A percentile compares a stretch with the other conserved stretches of the same genome.
Evolutionary conservation across 2,888 invertebrate species (phyloP).

Genomic region (Furcula furcula): DNA sequence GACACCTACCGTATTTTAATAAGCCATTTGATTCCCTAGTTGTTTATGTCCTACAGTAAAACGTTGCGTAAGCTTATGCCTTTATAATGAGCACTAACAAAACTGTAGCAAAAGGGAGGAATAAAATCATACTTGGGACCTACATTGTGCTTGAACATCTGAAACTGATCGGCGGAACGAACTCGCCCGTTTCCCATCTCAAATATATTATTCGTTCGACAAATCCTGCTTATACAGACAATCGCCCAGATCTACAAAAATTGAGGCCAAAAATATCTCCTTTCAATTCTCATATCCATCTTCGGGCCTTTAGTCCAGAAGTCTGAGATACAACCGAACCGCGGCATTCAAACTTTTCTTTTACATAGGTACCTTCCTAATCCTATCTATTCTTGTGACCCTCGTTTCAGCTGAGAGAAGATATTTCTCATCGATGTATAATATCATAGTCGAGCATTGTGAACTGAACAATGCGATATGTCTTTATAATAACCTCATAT

Average conservation of each 20-base stretch:
- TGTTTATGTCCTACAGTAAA: no score
- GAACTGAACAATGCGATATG: constrained; percentile 31
- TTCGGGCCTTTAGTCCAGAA: constrained; percentile 6
- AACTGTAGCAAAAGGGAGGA: neutral
- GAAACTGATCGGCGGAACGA: neutral
- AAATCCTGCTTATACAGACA: constrained; percentile 10
- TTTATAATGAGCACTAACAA: neutral
- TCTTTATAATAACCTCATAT: constrained; percentile 28
- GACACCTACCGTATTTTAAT: no score
- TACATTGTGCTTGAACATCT: constrained; percentile 1
- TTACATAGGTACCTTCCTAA: constrained; percentile 37
- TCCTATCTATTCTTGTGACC: constrained; percentile 48
- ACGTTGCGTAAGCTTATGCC: neutral
- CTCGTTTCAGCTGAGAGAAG: constrained; percentile 49
- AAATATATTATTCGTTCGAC: constrained; percentile 15
- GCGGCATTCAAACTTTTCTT: constrained; percentile 31
- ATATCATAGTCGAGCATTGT: constrained; percentile 35
- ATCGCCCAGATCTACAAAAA: constrained; percentile 10
- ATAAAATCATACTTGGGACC: neutral
- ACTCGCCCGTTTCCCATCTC: neutral
- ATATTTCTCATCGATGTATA: constrained; percentile 48
- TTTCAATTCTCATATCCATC: constrained; percentile 20
- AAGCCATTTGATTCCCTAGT: no score
- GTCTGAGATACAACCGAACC: constrained; percentile 18
- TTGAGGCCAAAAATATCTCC: constrained; percentile 10